phyloP scores from a whole-genome alignment of 2,113 vertebrate species.

The Nothobranchius kuhntae region DNA sequence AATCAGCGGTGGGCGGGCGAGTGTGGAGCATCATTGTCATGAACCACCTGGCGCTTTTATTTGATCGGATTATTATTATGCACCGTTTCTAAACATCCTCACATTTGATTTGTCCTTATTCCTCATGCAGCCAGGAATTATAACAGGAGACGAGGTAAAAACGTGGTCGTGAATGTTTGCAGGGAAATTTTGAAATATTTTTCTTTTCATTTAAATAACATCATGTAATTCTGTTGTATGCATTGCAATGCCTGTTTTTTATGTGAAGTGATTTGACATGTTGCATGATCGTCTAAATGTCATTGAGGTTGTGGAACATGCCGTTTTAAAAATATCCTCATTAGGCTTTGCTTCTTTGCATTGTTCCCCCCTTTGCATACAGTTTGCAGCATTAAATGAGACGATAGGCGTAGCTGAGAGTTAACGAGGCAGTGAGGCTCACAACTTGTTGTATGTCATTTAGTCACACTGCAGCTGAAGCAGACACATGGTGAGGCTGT shows the following conservation, averaged over 20 bases:
- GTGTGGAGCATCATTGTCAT: conserved; percentile 9
- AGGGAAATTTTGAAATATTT: too few species aligned
- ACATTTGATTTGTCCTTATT: conserved; percentile 79
- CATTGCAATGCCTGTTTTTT: too few species aligned
- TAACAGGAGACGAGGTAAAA: conserved; percentile 99
- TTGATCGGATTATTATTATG: conserved; percentile 26
- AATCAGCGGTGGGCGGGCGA: neutral
- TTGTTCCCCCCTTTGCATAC: conserved; percentile 10
- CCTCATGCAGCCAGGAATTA: conserved; percentile 99
- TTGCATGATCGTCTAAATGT: conserved; percentile 60
- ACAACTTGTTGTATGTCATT: conserved; percentile 15
- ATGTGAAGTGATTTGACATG: conserved; percentile 28
- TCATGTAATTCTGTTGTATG: too few species aligned
- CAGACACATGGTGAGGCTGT: conserved; percentile 36
- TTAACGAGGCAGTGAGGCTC: conserved; percentile 29
- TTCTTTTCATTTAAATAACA: too few species aligned
- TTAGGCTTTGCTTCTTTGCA: conserved; percentile 2
- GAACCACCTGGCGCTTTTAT: conserved; percentile 32
- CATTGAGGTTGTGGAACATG: conserved; percentile 17
- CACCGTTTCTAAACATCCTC: conserved; percentile 49
- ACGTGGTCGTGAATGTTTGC: conserved; percentile 10
- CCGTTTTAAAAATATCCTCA: conserved; percentile 16
- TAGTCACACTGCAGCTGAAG: conserved; percentile 26
- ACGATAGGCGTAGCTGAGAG: conserved; percentile 16
- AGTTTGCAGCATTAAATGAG: conserved; percentile 13